Evolutionary conservation across 2,113 vertebrate genomes (phyloP), one percentile per base, ranked within the genome.

Genomic region (Myiopsitta monachus): DNA sequence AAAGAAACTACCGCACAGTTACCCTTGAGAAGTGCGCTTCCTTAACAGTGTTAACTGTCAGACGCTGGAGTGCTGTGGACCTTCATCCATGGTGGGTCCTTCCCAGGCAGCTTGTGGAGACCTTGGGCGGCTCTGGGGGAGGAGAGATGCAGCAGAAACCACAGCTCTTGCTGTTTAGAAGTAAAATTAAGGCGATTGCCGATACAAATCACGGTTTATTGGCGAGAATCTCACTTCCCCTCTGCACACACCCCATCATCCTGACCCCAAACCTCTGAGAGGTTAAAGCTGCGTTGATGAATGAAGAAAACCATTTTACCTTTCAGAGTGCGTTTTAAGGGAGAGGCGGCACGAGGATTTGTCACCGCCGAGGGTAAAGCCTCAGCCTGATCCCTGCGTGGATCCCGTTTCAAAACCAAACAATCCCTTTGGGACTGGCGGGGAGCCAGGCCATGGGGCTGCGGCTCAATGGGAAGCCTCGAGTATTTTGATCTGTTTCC

Each of bases 321-420:
- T 69, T 64, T 38, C 57, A 33, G 7, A 3, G 19, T 17, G 11
- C 2, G 36, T 68, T 68, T 61, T 49, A 52, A 64, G 67, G 55
- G 33, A 27, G 1, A 38, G 80, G 64, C 83, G 69, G 83, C 44
- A 55, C 1, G 14, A 52, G 52, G 72, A 47, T 83, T 83, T 78
- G 47, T 12, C 72, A 33, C 57, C 31, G 15, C 39, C 0, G 7
- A 64, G 73, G 73, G 39, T 59, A 75, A 96, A 92, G 81, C 19
- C 79, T 66, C 73, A 33, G 44, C 52, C 86, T 84, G 87, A 86
- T 87, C 55, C 47, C 6, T 81, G 44, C 33, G 61, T 68, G 85
- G 89, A 68, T 81, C 83, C 87, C 10, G 30, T 93, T 87, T 88
- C 82, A 78, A 96, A 97, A 96, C 92, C 90, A 95, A 96, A 96